Evolutionary conservation across 1,140 invertebrate genomes (phyloP).

Genomic region (Drosophila cardini): DNA sequence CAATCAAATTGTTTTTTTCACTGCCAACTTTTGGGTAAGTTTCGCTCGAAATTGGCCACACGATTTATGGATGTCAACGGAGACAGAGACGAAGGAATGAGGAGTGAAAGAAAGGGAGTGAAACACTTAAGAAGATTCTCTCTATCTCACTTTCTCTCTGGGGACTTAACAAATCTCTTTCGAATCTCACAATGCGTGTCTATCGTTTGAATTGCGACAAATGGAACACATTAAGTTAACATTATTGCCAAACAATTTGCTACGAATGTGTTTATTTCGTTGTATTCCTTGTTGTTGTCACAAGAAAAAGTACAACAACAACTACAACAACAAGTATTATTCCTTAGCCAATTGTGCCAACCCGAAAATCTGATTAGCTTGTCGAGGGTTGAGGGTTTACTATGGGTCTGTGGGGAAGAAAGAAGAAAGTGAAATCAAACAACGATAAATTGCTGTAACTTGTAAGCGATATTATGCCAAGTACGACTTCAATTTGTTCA

Average conservation of each 20-base stretch:
- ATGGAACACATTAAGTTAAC: constrained; percentile 83
- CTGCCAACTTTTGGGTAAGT: constrained; percentile 35
- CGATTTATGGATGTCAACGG: constrained; percentile 38
- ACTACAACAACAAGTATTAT: constrained; percentile 46
- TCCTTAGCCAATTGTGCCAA: constrained; percentile 71
- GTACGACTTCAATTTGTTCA: constrained; percentile 60
- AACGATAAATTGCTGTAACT: constrained; percentile 80
- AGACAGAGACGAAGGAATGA: no score
- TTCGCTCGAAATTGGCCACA: constrained; percentile 26
- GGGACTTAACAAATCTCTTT: constrained; percentile 69
- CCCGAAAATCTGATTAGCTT: constrained; percentile 76
- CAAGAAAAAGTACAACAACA: constrained; percentile 55
- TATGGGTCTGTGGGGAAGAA: constrained; percentile 2
- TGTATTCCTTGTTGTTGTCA: constrained; percentile 62
- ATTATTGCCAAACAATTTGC: constrained; percentile 83
- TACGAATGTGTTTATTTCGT: constrained; percentile 78
- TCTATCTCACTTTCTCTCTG: neutral
- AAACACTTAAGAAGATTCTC: constrained; percentile 12
- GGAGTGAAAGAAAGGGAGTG: neutral
- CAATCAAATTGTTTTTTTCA: constrained; percentile 61
- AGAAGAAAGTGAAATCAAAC: constrained; percentile 61
- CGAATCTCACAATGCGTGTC: constrained; percentile 61
- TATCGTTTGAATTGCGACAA: constrained; percentile 78
- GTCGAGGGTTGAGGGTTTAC: neutral
- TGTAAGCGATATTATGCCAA: constrained; percentile 69